These are phyloP conservation scores for Atta colombica DNA, from an alignment of 1,140 invertebrate genomes.

Conservation along the genomic window DNA sequence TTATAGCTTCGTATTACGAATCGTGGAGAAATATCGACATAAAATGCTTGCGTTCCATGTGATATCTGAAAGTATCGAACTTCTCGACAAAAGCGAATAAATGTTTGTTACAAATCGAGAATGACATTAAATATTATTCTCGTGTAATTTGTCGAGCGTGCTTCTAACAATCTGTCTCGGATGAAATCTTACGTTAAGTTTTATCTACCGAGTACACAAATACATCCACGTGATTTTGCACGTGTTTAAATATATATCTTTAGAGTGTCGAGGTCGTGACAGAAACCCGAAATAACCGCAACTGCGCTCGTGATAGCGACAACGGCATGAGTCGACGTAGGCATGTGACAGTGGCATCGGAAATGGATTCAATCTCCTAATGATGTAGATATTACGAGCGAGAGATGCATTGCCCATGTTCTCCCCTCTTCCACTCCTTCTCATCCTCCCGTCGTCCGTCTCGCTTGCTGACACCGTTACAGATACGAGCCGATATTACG, in stretches of 20 bases:
- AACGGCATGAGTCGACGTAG: constrained; percentile 1
- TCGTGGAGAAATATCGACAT: not conserved
- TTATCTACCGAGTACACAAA: not conserved
- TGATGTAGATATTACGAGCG: constrained; percentile 47
- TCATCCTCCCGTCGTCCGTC: not conserved
- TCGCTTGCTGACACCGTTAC: constrained; percentile 14
- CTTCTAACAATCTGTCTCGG: not conserved
- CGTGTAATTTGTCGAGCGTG: not conserved
- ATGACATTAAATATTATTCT: not conserved
- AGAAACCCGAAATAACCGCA: constrained; percentile 31
- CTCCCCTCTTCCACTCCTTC: not conserved
- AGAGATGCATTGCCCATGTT: not conserved
- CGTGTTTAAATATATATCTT: constrained; percentile 22
- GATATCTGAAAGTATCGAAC: not conserved
- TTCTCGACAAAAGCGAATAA: not conserved
- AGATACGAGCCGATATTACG: constrained; percentile 31
- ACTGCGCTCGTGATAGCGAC: not conserved
- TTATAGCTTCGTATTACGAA: not conserved
- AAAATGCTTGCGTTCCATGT: not conserved
- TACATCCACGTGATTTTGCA: constrained; percentile 15
- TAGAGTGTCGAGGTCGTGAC: constrained; percentile 19
- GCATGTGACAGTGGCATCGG: constrained; percentile 42
- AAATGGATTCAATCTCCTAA: constrained; percentile 58
- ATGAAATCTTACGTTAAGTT: not conserved
- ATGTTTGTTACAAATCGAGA: not conserved